Base-by-base conservation (phyloP, 1,140 invertebrate genomes). In the Caerostris extrusa region DNA sequence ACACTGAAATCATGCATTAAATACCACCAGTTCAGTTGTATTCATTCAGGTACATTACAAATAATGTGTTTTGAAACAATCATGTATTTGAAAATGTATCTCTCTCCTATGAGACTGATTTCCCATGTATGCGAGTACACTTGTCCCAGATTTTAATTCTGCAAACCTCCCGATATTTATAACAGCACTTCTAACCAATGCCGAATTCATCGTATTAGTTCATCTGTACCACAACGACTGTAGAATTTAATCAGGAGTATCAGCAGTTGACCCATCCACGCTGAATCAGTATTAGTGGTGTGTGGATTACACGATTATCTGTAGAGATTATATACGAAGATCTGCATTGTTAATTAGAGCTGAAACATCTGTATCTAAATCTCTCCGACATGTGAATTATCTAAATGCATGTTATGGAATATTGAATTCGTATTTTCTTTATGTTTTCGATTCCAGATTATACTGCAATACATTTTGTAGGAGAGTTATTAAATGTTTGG, bases 261-360 rank as follows among this genome's bases (percentile, higher is more conserved):
- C 55, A 58, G 83, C 57, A 85, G 83, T 34, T 57, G 83, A 85
- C 57, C 57, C 83, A 85, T 85, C 83, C 57, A 57, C 83, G 83
- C 57, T 85, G 83, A 85, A 85, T 85, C 83, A 57, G 83, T 85
- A 85, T 85, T 85, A 85, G 55, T 19, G 55, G 83, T 57, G 55
- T 85, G 83, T 85, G 83, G 83, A 85, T 85, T 85, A 85, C 83
- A 17, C 50, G 83, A 85, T 85, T 85, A 58, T 60, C 83, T 60
- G 57, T 60, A 58, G 83, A 58, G 83, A 85, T 85, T 60, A 85
- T 85, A 60, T 60, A 85, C 19, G 57, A 57, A 85, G 53, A 85
- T 85, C 83, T 85, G 53, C 83, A 85, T 85, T 85, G 83, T 85
- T 85, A 85, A 85, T 85, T 85, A 85, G 83, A 85, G 83, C 19